Evolutionary conservation across 2,888 invertebrate species (phyloP).

Genomic region (Girardia tigrina): DNA sequence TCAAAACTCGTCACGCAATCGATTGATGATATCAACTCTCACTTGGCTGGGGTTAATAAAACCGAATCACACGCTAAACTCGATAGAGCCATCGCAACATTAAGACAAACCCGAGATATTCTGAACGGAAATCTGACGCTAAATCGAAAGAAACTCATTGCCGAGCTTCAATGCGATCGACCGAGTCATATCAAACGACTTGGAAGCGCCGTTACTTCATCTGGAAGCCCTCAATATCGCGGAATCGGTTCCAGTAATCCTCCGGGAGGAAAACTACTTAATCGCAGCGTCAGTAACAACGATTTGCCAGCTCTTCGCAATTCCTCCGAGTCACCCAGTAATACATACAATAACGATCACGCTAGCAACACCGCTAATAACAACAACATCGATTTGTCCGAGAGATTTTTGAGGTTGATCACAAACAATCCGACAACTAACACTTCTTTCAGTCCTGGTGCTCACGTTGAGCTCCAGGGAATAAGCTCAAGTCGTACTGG

Average conservation of each 20-base stretch:
- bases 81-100: not conserved
- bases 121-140: constrained; percentile 1
- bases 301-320: not conserved
- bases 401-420: not conserved
- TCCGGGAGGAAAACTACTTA: not conserved
- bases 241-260: too few relatives aligned
- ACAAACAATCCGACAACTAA: too few relatives aligned
- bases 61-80: not conserved
- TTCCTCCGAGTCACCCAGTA: too few relatives aligned
- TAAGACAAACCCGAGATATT: constrained; percentile 1
- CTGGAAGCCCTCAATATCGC: too few relatives aligned
- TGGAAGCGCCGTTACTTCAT: too few relatives aligned
- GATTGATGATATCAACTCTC: not conserved
- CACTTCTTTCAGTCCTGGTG: too few relatives aligned
- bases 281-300: not conserved
- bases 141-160: not conserved
- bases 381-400: not conserved
- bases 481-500: too few relatives aligned
- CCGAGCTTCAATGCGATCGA: not conserved
- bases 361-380: too few relatives aligned
- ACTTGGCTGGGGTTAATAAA: not conserved
- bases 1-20: not conserved
- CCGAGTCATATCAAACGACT: not conserved
- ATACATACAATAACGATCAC: too few relatives aligned
- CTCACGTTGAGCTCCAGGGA: too few relatives aligned